phyloP scores from a whole-genome alignment of 2,888 invertebrate species.

The Patella ulyssiponensis region DNA sequence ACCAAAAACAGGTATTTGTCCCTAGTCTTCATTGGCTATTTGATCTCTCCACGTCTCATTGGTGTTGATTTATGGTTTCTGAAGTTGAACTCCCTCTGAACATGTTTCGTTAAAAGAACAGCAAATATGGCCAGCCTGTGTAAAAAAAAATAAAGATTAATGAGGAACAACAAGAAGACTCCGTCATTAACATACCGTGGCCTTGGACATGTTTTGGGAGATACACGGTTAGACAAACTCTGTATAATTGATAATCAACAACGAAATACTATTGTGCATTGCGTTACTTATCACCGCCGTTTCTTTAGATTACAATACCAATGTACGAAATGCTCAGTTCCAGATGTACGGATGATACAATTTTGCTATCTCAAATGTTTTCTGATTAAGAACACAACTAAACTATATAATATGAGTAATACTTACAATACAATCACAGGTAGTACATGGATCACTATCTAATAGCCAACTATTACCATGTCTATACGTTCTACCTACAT shows the following conservation, averaged over 20 bases:
- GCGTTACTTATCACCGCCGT: background rate
- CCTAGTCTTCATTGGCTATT: no score
- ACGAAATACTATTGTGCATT: background rate
- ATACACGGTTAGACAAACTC: background rate
- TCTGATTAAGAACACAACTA: background rate
- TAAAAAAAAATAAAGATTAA: slow-evolving; percentile 27
- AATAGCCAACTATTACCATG: slow-evolving; percentile 56
- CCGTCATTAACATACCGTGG: background rate
- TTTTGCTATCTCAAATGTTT: background rate
- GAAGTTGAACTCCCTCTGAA: slow-evolving; percentile 24
- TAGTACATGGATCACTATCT: slow-evolving; percentile 61
- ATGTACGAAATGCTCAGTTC: background rate
- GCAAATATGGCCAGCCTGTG: slow-evolving; percentile 59
- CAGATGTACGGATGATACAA: background rate
- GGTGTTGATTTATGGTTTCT: background rate
- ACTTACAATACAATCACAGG: slow-evolving; percentile 67
- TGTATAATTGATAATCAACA: no score
- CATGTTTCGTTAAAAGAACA: slow-evolving; percentile 53
- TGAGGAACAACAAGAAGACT: background rate
- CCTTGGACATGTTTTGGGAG: background rate
- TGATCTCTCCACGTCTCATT: no score
- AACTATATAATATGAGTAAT: background rate
- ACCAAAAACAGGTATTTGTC: no score
- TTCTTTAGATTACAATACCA: background rate
- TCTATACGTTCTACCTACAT: slow-evolving; percentile 43